Evolutionary conservation across 1,140 invertebrate species (phyloP), one percentile per base, ranked within the genome.

Genomic region (Yoshiicerus persimilis): DNA sequence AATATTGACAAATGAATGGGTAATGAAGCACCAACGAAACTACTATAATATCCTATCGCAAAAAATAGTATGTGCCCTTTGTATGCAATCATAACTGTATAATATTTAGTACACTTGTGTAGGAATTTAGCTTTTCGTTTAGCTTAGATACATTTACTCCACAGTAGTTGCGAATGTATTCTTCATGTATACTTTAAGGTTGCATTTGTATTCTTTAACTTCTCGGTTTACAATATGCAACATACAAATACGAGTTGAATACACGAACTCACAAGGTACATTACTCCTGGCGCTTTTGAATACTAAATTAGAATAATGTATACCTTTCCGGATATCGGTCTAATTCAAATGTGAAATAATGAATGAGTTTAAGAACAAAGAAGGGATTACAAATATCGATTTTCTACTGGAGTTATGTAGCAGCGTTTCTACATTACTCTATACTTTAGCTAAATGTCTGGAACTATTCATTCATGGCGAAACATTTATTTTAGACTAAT

Each of bases 1-100:
- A 80, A 80, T 80, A 80, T 80, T 80, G 75, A 80, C 75, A 80
- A 20, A 80, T 80, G 75, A 80, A 36, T 80, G 75, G 32, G 34
- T 36, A 70, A 70, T 70, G 64, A 70, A 70, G 23, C 23, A 6
- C 9, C 23, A 41, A 41, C 8, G 10, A 70, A 27, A 9, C 23
- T 70, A 70, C 64, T 70, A 10, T 16, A 56, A 56, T n/a, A 56
- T 56, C n/a, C 47, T 56, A 16, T 16, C 6, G 47, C 47, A 56
- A 56, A 56, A 56, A 56, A 56, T 56, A n/a, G 47, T 56, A 56
- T 56, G 47, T 56, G n/a, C 20, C 47, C n/a, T 56, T n/a, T 47
- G 41, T 47, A 8, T 16, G n/a, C 20, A 47, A 47, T 16, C 0
- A 2, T 16, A 20, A 11, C 2, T 20, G 11, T 11, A 1, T 16